A percentile compares a stretch with the other conserved stretches of the same genome.
Conservation (phyloP, 2,888 invertebrate genomes). For the Synanthedon vespiformis region DNA sequence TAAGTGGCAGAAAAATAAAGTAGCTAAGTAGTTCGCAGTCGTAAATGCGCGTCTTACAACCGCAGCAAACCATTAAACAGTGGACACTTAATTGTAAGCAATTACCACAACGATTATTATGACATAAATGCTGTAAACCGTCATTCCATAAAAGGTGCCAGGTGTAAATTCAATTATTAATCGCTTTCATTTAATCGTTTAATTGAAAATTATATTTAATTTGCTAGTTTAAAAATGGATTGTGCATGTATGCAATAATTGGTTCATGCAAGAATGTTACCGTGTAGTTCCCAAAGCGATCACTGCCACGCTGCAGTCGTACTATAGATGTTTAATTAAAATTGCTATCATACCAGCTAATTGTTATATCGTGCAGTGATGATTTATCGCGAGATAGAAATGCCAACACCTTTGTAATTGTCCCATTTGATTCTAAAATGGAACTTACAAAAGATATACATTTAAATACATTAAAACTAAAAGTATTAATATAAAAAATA, state of each 20-base stretch:
- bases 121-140: not conserved
- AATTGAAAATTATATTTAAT: not conserved
- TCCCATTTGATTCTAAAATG: constrained; percentile 11
- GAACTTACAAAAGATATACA: not conserved
- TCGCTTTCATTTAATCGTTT: constrained; percentile 10
- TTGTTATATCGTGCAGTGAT: constrained; percentile 69
- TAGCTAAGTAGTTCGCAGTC: no score
- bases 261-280: not conserved
- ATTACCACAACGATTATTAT: constrained; percentile 1
- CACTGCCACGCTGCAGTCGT: constrained; percentile 32
- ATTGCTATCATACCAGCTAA: constrained; percentile 69
- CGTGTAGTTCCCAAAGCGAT: constrained; percentile 25
- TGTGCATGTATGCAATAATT: not conserved
- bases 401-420: constrained; percentile 67
- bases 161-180: constrained; percentile 20
- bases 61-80: not conserved
- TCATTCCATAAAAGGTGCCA: constrained; percentile 1
- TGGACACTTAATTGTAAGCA: constrained; percentile 2
- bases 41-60: no score
- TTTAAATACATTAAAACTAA: not conserved
- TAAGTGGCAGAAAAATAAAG: no score
- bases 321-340: constrained; percentile 67
- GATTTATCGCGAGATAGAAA: constrained; percentile 63
- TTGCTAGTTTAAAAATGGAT: no score
- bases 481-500: not conserved